Evolutionary conservation across 2,797 vertebrate genomes (phyloP).

Genomic region (Erpetoichthys calabaricus): DNA sequence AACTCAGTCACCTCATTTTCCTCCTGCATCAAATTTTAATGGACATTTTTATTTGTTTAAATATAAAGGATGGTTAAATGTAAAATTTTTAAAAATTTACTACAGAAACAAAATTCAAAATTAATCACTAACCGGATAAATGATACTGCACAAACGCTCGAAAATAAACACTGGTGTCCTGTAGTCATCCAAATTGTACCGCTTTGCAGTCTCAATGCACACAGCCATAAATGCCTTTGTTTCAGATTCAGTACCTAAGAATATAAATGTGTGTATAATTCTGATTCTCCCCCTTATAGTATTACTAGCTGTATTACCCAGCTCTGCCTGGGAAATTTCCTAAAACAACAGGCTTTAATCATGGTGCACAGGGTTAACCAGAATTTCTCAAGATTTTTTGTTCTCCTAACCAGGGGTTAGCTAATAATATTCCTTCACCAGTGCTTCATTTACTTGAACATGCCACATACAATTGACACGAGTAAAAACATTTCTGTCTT

Average conservation of each 20-base stretch:
- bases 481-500: no score
- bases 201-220: conserved; percentile 96
- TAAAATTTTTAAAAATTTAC: not conserved
- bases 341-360: not conserved
- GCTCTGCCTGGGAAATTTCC: no score
- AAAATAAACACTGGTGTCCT: conserved; percentile 96
- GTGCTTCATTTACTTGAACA: no score
- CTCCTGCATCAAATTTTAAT: conserved; percentile 48
- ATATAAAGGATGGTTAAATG: not conserved
- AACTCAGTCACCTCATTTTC: conserved; percentile 98
- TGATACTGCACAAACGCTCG: conserved; percentile 94
- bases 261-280: not conserved
- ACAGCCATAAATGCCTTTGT: conserved; percentile 98
- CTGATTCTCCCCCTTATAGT: no score
- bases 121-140: conserved; percentile 75
- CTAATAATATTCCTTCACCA: no score
- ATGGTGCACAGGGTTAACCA: conserved; percentile 4
- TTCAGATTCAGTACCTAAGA: conserved; percentile 86
- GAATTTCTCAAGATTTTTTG: no score
- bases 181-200: conserved; percentile 92
- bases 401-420: no score
- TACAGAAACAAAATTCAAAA: not conserved
- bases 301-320: not conserved
- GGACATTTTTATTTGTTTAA: no score
- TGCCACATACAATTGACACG: no score